A percentile compares a stretch with the other conserved stretches of the same genome.
Conservation (phyloP, 2,797 vertebrate genomes). For the Phalloptychus januarius region DNA sequence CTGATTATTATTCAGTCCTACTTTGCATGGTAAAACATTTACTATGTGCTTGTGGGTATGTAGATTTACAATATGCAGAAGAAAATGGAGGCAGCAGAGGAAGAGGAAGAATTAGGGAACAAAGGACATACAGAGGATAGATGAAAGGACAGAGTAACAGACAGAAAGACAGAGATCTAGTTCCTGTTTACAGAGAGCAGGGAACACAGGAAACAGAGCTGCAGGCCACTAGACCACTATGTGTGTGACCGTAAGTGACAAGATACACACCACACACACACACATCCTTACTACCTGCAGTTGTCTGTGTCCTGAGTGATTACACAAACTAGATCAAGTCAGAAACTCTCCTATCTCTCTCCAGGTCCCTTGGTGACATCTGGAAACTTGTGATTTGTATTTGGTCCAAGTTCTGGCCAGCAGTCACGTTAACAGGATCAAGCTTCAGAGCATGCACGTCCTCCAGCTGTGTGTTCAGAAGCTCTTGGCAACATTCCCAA, state of each 20-base stretch:
- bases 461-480: conserved; percentile 53
- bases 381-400: conserved; percentile 53
- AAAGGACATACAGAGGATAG: conserved; percentile 32
- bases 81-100: conserved; percentile 25
- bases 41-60: conserved; percentile 32
- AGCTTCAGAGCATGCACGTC: conserved; percentile 36
- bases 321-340: conserved; percentile 52
- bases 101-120: conserved; percentile 37
- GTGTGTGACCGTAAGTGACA: conserved; percentile 34
- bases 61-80: conserved; percentile 37
- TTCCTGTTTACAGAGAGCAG: conserved; percentile 72
- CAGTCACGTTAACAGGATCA: conserved; percentile 52
- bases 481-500: conserved; percentile 52
- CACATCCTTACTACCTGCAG: conserved; percentile 35
- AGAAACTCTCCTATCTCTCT: conserved; percentile 37
- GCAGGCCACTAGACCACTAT: conserved; percentile 35
- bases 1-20: conserved; percentile 34
- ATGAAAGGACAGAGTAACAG: conserved; percentile 45
- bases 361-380: conserved; percentile 47
- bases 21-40: conserved; percentile 41
- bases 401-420: conserved; percentile 35
- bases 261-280: conserved; percentile 21
- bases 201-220: conserved; percentile 65
- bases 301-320: conserved; percentile 45
- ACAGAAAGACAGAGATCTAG: conserved; percentile 56